Evolutionary conservation across 2,113 vertebrate genomes (phyloP), one percentile per base, ranked within the genome.

Genomic region (Petroica traversi): DNA sequence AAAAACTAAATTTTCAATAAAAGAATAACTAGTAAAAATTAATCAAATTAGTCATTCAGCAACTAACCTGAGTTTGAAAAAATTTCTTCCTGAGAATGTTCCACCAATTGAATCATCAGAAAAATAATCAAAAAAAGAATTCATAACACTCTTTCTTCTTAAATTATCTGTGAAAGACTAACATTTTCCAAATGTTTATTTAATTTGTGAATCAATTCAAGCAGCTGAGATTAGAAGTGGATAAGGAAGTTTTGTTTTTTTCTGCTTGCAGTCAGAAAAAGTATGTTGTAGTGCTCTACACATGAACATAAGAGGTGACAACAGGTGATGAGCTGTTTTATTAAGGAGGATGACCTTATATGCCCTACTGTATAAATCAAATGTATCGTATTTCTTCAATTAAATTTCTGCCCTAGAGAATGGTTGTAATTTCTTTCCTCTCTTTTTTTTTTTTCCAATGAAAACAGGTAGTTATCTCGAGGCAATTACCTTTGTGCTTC

Each of bases 161-260:
- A 71, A 31, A 81, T 88, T 80, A 43, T 20, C 9, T 79, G 9
- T 54, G 33, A 63, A 92, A 69, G 24, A 68, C 7, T 43, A 7
- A 1, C n/a, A 46, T 91, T 93, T 93, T 86, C 18, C 29, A 95
- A 72, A 75, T 59, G 1, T 76, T 86, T 76, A 82, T 75, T 89
- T 94, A 82, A 81, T 81, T 75, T 71, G 14, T 66, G 55, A 88
- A 80, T 76, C 19, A 74, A 43, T 91, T 71, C 59, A n/a, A 91
- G 25, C 34, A 92, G 23, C n/a, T 94, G 29, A 76, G 77, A 95
- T 95, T 93, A 94, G 36, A 96, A 94, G 80, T 81, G 91, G 52
- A 57, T 73, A 59, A 88, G 78, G 73, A 92, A 89, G 74, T 45
- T 45, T 40, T 40, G 7, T 1, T 51, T 93, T 75, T 94, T 85